Evolutionary conservation across 2,888 invertebrate species (phyloP).

Genomic region (Odontothrips loti): DNA sequence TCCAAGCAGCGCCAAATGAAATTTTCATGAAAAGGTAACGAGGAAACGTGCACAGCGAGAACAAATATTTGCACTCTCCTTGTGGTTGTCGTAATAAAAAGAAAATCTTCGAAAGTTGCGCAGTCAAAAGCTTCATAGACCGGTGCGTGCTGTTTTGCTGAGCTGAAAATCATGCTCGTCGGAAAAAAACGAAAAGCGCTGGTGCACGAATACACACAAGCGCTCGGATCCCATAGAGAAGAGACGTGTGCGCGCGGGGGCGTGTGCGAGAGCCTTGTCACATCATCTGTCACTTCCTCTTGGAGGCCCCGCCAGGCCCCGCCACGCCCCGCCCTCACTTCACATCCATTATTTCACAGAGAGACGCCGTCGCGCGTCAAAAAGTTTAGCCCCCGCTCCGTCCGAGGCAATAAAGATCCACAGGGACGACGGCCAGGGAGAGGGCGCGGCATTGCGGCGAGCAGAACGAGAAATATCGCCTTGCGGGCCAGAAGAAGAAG

Average conservation of each 20-base stretch:
- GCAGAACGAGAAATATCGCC: not conserved
- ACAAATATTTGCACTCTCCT: no score
- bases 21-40: no score
- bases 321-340: not conserved
- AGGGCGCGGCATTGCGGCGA: not conserved
- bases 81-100: no score
- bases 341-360: constrained; percentile 19
- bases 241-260: not conserved
- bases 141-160: no score
- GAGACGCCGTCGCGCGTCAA: not conserved
- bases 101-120: no score
- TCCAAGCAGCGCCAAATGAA: no score
- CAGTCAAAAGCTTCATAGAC: no score
- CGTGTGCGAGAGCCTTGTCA: not conserved
- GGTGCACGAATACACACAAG: no score
- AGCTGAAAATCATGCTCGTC: no score
- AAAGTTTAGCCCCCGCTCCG: not conserved
- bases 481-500: not conserved
- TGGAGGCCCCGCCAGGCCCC: not conserved
- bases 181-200: no score
- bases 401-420: not conserved
- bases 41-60: no score
- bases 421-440: not conserved
- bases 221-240: no score
- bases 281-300: constrained; percentile 5